These are phyloP conservation scores for Glaucidium brasilianum DNA, from an alignment of 2,113 vertebrate species.

Conservation along the genomic window DNA sequence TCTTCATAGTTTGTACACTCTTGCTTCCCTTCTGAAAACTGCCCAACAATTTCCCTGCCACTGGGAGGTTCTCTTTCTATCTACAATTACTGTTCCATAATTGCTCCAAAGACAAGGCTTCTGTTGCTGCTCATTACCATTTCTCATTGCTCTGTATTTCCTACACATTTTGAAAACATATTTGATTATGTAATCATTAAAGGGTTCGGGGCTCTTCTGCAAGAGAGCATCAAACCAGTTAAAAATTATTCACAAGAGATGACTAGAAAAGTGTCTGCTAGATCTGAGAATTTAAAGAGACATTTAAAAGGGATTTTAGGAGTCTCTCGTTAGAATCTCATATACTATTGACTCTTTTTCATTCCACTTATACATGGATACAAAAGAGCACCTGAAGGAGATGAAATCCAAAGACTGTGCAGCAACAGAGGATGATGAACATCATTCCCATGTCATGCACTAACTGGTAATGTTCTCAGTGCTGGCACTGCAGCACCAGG, in stretches of 20 bases:
- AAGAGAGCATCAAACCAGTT: background rate
- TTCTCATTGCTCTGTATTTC: conserved; percentile 27
- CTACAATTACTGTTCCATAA: conserved; percentile 52
- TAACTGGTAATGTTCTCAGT: background rate
- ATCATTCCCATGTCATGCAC: background rate
- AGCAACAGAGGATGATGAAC: background rate
- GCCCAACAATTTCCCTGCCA: conserved; percentile 8
- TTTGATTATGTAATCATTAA: conserved; percentile 31
- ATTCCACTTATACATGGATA: background rate
- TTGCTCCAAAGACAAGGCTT: conserved; percentile 46
- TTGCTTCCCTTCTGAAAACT: conserved; percentile 35
- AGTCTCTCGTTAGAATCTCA: background rate
- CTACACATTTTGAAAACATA: conserved; percentile 49
- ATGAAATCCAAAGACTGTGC: background rate
- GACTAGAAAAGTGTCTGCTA: background rate
- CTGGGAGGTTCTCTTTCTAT: conserved; percentile 56
- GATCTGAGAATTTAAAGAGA: background rate
- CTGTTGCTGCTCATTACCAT: conserved; percentile 59
- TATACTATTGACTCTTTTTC: background rate
- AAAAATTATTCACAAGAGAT: background rate
- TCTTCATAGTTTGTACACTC: background rate
- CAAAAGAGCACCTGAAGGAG: background rate
- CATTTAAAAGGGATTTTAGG: background rate
- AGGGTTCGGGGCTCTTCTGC: conserved; percentile 23
- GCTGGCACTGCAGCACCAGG: background rate